Evolutionary conservation across 2,797 vertebrate species (phyloP).

Genomic region (Acanthopagrus latus): DNA sequence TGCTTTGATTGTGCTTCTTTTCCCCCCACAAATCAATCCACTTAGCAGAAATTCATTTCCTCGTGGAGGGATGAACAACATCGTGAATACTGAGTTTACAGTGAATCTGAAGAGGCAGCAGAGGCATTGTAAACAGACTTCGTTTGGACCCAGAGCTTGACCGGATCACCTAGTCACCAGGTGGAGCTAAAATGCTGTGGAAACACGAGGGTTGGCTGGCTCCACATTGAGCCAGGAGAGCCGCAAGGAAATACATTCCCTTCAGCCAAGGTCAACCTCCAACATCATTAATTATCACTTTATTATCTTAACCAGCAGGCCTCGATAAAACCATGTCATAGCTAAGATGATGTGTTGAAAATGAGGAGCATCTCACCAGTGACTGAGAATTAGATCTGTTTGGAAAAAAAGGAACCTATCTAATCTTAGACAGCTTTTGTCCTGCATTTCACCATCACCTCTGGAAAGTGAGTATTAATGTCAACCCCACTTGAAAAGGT

Average conservation of each 20-base stretch:
- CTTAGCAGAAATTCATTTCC: conserved; percentile 31
- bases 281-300: conserved; percentile 73
- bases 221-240: conserved; percentile 44
- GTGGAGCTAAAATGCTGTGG: conserved; percentile 79
- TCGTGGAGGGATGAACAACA: not conserved
- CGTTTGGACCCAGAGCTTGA: conserved; percentile 12
- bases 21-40: conserved; percentile 28
- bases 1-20: conserved; percentile 52
- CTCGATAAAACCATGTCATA: conserved; percentile 32
- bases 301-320: conserved; percentile 72
- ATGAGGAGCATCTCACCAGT: conserved; percentile 47
- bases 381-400: conserved; percentile 51
- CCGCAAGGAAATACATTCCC: conserved; percentile 46
- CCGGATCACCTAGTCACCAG: conserved; percentile 72
- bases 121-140: not conserved
- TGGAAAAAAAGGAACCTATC: conserved; percentile 35
- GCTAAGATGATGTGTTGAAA: conserved; percentile 57
- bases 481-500: conserved; percentile 57
- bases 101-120: conserved; percentile 19
- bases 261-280: conserved; percentile 70
- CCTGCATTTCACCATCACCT: conserved; percentile 57
- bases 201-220: conserved; percentile 44
- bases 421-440: conserved; percentile 53
- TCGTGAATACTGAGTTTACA: conserved; percentile 6
- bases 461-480: conserved; percentile 55